These are phyloP conservation scores for Brachionus plicatilis DNA, from an alignment of 1,140 invertebrate genomes.

Conservation along the genomic window DNA sequence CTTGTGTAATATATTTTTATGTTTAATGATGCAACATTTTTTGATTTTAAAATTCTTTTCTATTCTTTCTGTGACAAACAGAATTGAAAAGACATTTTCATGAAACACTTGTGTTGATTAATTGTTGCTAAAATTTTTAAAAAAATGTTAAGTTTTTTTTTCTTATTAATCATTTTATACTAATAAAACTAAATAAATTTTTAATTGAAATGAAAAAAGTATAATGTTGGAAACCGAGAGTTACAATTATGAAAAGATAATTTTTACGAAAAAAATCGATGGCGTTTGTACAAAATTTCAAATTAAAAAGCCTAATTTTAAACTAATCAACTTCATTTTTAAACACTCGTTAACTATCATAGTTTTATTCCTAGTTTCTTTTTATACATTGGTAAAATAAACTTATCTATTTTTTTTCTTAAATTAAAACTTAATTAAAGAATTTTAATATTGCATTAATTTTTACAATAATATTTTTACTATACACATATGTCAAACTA, in stretches of 20 bases:
- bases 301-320: background rate
- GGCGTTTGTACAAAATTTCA: background rate
- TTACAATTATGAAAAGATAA: slow-evolving; percentile 16
- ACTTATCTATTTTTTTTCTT: background rate
- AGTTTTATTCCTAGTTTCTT: background rate
- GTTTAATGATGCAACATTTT: background rate
- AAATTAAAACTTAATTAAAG: background rate
- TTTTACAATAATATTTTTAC: background rate
- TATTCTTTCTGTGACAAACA: no score
- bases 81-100: no score
- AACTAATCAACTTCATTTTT: background rate
- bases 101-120: no score
- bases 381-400: background rate
- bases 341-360: background rate
- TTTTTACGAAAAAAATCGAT: background rate
- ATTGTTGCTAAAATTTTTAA: no score
- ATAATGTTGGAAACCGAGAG: background rate
- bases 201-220: background rate
- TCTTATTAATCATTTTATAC: background rate
- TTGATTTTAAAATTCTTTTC: no score
- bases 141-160: background rate
- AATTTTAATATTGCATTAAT: background rate
- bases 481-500: background rate
- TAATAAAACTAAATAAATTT: background rate
- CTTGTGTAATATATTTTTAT: no score